Evolutionary conservation across 2,888 invertebrate species (phyloP).

Genomic region (Caenorhabditis sinica): DNA sequence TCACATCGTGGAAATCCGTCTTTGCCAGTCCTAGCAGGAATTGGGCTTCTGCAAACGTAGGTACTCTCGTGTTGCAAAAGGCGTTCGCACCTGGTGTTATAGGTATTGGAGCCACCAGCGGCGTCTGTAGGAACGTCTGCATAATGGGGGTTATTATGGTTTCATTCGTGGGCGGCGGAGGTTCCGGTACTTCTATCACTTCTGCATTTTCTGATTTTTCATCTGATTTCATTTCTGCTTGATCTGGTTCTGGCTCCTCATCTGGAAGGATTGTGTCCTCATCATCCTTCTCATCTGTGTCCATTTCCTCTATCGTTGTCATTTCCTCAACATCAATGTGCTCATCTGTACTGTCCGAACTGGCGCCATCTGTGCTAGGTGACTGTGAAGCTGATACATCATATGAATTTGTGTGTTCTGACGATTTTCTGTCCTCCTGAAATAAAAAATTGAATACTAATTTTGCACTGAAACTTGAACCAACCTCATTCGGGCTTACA

Average conservation of each 20-base stretch:
- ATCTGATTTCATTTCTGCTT: slow-evolving; percentile 15
- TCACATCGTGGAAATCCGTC: slow-evolving; percentile 33
- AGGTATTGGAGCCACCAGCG: slow-evolving; percentile 34
- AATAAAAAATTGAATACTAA: slow-evolving; percentile 7
- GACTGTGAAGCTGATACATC: slow-evolving; percentile 71
- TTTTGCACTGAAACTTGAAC: slow-evolving; percentile 1
- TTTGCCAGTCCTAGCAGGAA: slow-evolving; percentile 8
- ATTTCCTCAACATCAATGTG: slow-evolving; percentile 69
- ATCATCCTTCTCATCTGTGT: slow-evolving; percentile 38
- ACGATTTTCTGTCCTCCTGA: slow-evolving; percentile 62
- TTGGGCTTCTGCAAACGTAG: neutral
- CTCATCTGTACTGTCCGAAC: slow-evolving; percentile 47
- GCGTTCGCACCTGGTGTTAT: slow-evolving; percentile 5
- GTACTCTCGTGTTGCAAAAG: neutral
- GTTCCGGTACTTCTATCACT: neutral
- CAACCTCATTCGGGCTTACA: slow-evolving; percentile 60
- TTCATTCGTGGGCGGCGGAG: neutral
- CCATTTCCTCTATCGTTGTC: slow-evolving; percentile 45
- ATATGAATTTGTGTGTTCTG: slow-evolving; percentile 69
- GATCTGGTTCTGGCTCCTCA: neutral
- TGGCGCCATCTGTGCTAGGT: slow-evolving; percentile 66
- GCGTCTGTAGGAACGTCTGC: slow-evolving; percentile 7
- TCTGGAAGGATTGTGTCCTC: slow-evolving; percentile 33
- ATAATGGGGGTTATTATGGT: neutral
- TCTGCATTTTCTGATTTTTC: neutral